Evolutionary conservation across 2,113 vertebrate species (phyloP), one percentile per base, ranked within the genome.

Genomic region (Tragulus kanchil): DNA sequence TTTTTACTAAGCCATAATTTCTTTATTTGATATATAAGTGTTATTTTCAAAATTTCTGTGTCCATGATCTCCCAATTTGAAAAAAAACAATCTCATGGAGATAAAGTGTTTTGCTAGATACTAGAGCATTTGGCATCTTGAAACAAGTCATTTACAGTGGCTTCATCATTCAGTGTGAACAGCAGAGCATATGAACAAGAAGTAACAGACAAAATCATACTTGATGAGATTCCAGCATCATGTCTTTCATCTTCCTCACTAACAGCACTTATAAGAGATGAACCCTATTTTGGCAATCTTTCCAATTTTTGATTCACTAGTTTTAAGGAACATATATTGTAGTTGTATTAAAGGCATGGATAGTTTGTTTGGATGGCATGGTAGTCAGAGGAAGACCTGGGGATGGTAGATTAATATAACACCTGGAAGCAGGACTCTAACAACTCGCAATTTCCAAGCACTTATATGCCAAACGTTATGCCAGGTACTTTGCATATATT

Each of bases 71-170:
- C 26, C 45, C 67, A 88, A 84, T 25, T 88, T 92, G 17, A 88
- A 77, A 89, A 85, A 85, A 89, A 64, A n/a, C n/a, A 14, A 73
- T 64, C 48, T 56, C 62, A 85, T 50, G 14, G 36, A 71, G 84
- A 84, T 78, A 85, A 88, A 89, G 89, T 79, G 31, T 69, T 85
- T 79, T 89, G 54, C 45, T 84, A 42, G n/a, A 84, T 78, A 79
- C 3, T 16, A 92, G 36, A 94, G 31, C 15, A 69, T 59, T 75
- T 92, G 58, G 42, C 28, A 28, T 69, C 89, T 82, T 89, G 23
- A 92, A 89, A 65, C 61, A 84, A 81, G 21, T 85, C 21, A 65
- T 36, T 50, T 73, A 64, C 26, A 67, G 19, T 25, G 42, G 8
- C n/a, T 81, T 85, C 71, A 19, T 75, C 50, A 25, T 58, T 65